Percentiles rank a stretch among this genome's conserved stretches.
These are phyloP conservation scores for Cavia aperea DNA, from an alignment of 2,113 vertebrate species.

Conservation along the genomic window DNA sequence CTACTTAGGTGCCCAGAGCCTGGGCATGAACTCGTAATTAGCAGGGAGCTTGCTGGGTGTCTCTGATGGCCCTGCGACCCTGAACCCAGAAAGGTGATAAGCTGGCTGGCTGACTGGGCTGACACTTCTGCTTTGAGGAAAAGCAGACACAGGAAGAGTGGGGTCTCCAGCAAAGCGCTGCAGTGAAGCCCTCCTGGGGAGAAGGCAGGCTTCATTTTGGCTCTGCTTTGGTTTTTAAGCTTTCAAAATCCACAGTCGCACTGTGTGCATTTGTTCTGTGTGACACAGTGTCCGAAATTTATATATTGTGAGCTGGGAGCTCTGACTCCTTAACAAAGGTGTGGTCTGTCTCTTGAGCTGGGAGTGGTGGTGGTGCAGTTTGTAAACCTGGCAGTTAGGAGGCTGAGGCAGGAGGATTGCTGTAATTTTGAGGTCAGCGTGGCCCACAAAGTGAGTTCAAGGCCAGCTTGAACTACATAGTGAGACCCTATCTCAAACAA, in stretches of 20 bases:
- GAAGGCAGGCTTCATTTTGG: neutral
- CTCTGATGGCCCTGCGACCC: neutral
- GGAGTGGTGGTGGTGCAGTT: neutral
- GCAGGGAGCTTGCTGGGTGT: neutral
- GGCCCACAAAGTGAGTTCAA: neutral
- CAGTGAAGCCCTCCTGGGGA: fast-evolving
- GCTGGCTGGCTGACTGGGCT: neutral
- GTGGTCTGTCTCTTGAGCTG: neutral
- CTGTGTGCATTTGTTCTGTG: too few species aligned
- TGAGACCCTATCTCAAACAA: neutral
- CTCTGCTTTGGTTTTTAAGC: neutral
- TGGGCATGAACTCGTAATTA: neutral
- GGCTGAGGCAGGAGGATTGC: neutral
- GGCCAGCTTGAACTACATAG: neutral
- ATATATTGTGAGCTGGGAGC: neutral
- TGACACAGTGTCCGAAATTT: neutral
- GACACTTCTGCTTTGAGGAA: conserved; percentile 15
- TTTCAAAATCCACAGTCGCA: neutral
- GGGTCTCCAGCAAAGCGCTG: fast-evolving
- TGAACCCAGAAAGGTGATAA: neutral
- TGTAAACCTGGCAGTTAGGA: neutral
- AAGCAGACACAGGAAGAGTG: neutral
- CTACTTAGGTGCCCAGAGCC: neutral
- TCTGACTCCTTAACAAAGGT: neutral
- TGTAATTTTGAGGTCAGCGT: neutral